These are phyloP conservation scores for Euclidia mi DNA, from an alignment of 2,888 invertebrate species.

Conservation along the genomic window DNA sequence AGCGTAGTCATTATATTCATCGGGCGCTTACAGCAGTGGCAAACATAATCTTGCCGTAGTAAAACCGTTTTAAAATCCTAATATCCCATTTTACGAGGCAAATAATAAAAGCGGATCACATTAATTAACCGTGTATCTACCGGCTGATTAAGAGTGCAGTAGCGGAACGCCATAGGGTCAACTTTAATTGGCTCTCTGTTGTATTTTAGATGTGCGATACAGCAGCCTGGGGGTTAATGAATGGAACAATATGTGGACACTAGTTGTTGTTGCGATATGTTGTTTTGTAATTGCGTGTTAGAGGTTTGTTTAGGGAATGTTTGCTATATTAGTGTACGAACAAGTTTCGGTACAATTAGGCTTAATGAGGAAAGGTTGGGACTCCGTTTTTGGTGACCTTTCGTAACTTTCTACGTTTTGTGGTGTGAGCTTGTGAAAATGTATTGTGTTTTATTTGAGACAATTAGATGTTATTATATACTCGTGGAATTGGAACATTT, in stretches of 20 bases:
- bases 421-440: slow-evolving; percentile 11
- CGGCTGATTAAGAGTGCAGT: slow-evolving; percentile 87
- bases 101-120: slow-evolving; percentile 84
- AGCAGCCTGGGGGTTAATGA: slow-evolving; percentile 76
- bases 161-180: slow-evolving; percentile 83
- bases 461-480: neutral
- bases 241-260: slow-evolving; percentile 85
- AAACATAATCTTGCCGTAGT: slow-evolving; percentile 19
- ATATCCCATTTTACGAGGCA: slow-evolving; percentile 70
- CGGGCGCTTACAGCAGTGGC: no score
- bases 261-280: slow-evolving; percentile 77
- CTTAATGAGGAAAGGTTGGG: slow-evolving; percentile 41
- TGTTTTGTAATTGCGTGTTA: slow-evolving; percentile 79
- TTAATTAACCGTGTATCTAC: slow-evolving; percentile 87
- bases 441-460: neutral
- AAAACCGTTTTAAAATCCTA: slow-evolving; percentile 55
- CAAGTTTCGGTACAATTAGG: slow-evolving; percentile 56
- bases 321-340: slow-evolving; percentile 49
- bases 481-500: no score
- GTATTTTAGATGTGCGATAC: slow-evolving; percentile 87
- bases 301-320: slow-evolving; percentile 59
- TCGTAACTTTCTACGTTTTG: slow-evolving; percentile 14
- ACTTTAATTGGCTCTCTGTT: slow-evolving; percentile 84
- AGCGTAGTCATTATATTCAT: neutral
- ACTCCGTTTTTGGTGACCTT: slow-evolving; percentile 26